Base-by-base conservation (phyloP, 1,140 invertebrate genomes). In the Babylonia areolata region DNA sequence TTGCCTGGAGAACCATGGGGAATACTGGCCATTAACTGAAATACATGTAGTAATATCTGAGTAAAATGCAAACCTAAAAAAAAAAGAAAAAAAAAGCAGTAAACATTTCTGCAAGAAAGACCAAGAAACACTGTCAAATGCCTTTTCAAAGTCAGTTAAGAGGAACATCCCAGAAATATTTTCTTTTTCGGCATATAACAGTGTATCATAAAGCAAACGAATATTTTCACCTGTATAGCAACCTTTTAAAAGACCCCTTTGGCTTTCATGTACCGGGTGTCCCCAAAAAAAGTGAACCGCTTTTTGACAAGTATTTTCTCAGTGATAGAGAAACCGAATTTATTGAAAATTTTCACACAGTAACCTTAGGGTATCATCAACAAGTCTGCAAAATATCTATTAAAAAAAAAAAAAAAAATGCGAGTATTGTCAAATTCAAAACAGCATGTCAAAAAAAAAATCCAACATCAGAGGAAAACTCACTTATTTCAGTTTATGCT, bases 81-180 rank as follows among this genome's bases (percentile, higher is more conserved):
- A 46, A 1, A 77, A 69, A 89, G 87, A 89, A 71, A 51, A 81
- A 20, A 86, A 86, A 40, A 81, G 85, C 0, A 33, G 15, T 20
- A 85, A n/a, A 11, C 58, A 46, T 69, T 87, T 87, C 28, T 81
- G 6, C 0, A 89, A 75, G 42, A 87, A 86, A 28, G 54, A 40
- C 73, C 84, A 87, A 6, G 86, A 51, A 5, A 84, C 42, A 51
- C 73, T 80, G 80, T 87, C 86, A 86, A 87, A 87, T 17, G 88
- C 86, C 64, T 80, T 86, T 84, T 64, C 88, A 71, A 85, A 85
- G 35, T 88, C 86, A n/a, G 78, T 83, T 2, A 81, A n/a, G 5
- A 88, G n/a, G 23, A 88, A 54, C 28, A 87, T n/a, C 15, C 81
- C 69, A 33, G 81, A 82, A 39, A 87, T 79, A 20, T 80, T 79